Conservation (phyloP, 2,797 vertebrate species). For the Molossus molossus region DNA sequence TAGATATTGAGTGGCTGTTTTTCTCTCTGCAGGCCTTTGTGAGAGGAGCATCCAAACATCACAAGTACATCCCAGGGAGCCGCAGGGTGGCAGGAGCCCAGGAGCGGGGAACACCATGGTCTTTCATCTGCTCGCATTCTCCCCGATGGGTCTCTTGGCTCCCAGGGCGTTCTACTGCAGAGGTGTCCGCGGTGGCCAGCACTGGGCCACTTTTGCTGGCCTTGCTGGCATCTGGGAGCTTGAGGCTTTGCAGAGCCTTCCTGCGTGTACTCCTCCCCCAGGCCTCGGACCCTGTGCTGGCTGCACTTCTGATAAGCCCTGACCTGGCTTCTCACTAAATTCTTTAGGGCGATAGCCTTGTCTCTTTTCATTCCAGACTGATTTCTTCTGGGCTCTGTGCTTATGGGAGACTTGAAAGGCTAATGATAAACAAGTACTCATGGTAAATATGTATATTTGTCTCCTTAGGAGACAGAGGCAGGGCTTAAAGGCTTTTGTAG, state of each 20-base stretch:
- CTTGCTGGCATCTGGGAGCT: not conserved
- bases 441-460: not conserved
- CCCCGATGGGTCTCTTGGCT: slow-evolving; percentile 49
- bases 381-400: slow-evolving; percentile 32
- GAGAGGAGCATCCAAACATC: slow-evolving; percentile 54
- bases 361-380: slow-evolving; percentile 1
- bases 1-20: slow-evolving; percentile 70
- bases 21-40: slow-evolving; percentile 55
- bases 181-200: not conserved
- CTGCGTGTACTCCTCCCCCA: not conserved
- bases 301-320: not conserved
- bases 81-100: not conserved
- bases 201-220: not conserved
- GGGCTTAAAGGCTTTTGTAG: not conserved
- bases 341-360: not conserved
- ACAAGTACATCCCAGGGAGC: slow-evolving; percentile 23
- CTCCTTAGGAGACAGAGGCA: not conserved
- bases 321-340: not conserved
- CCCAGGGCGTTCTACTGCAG: not conserved
- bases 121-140: slow-evolving; percentile 34
- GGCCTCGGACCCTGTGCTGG: not conserved
- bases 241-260: not conserved
- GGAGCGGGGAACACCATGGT: not conserved
- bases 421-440: slow-evolving; percentile 42
- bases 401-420: not conserved